These are phyloP conservation scores for Siderastrea radians DNA, from an alignment of 92 coral and sea anemone genomes.

Conservation along the genomic window DNA sequence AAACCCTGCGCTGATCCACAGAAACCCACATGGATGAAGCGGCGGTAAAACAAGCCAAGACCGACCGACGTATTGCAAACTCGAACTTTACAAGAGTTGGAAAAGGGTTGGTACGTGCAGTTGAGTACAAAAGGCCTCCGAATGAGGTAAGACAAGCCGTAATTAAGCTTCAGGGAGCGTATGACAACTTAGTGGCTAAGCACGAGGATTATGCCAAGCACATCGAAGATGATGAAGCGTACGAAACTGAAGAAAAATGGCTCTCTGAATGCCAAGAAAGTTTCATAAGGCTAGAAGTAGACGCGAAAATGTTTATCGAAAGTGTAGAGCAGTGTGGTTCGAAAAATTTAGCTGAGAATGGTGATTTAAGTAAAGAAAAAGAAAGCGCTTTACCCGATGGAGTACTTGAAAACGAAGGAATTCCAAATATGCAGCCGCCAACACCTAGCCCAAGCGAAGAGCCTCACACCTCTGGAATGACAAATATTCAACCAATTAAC, in stretches of 20 bases:
- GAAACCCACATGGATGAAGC: no score
- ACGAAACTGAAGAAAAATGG: constrained; percentile 42
- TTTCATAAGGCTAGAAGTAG: constrained; percentile 24
- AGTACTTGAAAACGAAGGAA: neutral
- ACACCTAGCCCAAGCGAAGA: neutral
- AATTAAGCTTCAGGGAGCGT: constrained; percentile 43
- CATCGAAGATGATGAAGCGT: constrained; percentile 41
- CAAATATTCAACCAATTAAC: neutral
- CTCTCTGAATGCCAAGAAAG: constrained; percentile 43
- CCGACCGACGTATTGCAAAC: constrained; percentile 48
- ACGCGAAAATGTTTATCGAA: constrained; percentile 32
- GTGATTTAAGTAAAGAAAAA: neutral
- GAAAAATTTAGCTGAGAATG: neutral
- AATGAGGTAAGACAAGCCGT: constrained; percentile 42
- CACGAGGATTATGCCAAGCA: constrained; percentile 42
- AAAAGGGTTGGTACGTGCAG: constrained; percentile 17
- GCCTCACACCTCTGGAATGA: no score
- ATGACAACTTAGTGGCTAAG: constrained; percentile 45
- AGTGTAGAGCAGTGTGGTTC: neutral
- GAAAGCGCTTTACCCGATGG: neutral
- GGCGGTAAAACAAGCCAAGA: constrained; percentile 31
- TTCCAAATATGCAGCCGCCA: constrained; percentile 17
- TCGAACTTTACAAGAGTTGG: constrained; percentile 31
- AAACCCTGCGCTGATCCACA: no score
- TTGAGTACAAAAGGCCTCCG: constrained; percentile 20